Evolutionary conservation across 2,888 invertebrate species (phyloP), one percentile per base, ranked within the genome.

Genomic region (Caenorhabditis sinica): DNA sequence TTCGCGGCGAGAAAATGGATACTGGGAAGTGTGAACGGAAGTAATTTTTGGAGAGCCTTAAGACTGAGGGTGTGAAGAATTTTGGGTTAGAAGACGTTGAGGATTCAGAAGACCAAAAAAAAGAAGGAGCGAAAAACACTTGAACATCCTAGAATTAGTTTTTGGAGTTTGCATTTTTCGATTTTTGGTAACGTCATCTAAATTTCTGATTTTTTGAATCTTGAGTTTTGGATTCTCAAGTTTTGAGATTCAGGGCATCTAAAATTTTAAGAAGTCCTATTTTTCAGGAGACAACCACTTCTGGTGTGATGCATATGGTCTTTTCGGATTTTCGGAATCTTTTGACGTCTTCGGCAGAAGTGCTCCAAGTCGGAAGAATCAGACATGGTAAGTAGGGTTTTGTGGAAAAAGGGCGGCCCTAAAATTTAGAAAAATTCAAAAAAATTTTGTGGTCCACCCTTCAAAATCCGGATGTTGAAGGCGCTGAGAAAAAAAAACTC

Each of bases 271-370:
- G n/a, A n/a, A n/a, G n/a, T n/a, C n/a, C n/a, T 36, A 6, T 11
- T 20, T 68, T 88, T 43, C 77, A 89, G 89, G 86, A 56, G 86
- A 89, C 77, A 56, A 49, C 49, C 88, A 89, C 72, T 88, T 88
- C 61, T 89, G 89, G 89, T 89, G 89, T 75, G 89, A 89, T 65
- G 88, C 82, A 25, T 88, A 89, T 56, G 89, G 87, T 13, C 82
- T 89, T 3, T 86, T 86, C 79, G 86, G 83, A 15, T 87, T 88
- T 49, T 75, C 63, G 56, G 83, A 86, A 63, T 69, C 84, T 13
- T 88, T 88, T 30, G 89, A 89, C 72, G 88, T 88, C 30, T 89
- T 86, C 60, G 89, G 89, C 13, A 72, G 87, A 76, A 76, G 69
- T 58, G 87, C 89, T 15, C 86, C 89, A 23, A 83, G 69, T 30